Conservation (phyloP, 2,113 vertebrate species). For the Lasiurus borealis region DNA sequence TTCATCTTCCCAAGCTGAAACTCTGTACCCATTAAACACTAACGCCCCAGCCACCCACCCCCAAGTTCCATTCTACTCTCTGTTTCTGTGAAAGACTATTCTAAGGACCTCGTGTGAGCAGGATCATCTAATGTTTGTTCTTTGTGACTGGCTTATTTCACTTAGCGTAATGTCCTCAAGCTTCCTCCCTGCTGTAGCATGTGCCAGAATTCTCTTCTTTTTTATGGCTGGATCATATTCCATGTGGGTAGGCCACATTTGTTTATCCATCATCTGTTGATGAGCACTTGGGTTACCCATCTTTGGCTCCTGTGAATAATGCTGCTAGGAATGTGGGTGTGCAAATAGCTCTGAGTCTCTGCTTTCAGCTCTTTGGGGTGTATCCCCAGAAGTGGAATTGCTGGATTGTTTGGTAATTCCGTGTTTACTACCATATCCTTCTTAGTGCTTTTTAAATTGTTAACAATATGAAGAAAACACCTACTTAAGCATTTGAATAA, state of each 20-base stretch:
- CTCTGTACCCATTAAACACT: background rate
- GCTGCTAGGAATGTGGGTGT: background rate
- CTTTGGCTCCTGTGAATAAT: background rate
- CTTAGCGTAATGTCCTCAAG: background rate
- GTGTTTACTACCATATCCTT: background rate
- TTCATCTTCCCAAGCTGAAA: background rate
- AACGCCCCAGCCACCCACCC: background rate
- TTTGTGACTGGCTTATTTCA: background rate
- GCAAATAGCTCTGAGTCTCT: background rate
- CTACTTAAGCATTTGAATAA: background rate
- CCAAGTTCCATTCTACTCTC: background rate
- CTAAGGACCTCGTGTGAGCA: accelerated
- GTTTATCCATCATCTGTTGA: accelerated
- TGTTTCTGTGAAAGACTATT: background rate
- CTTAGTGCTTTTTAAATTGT: background rate
- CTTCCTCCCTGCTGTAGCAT: background rate
- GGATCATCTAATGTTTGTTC: background rate
- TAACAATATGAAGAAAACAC: background rate
- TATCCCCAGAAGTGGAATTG: background rate
- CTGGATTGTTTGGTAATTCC: background rate
- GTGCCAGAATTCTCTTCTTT: background rate
- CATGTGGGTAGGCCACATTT: accelerated
- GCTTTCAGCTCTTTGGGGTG: background rate
- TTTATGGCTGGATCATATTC: background rate
- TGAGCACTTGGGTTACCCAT: background rate